Base-by-base conservation (phyloP, 2,888 invertebrate genomes). In the Xanthorhoe designata region DNA sequence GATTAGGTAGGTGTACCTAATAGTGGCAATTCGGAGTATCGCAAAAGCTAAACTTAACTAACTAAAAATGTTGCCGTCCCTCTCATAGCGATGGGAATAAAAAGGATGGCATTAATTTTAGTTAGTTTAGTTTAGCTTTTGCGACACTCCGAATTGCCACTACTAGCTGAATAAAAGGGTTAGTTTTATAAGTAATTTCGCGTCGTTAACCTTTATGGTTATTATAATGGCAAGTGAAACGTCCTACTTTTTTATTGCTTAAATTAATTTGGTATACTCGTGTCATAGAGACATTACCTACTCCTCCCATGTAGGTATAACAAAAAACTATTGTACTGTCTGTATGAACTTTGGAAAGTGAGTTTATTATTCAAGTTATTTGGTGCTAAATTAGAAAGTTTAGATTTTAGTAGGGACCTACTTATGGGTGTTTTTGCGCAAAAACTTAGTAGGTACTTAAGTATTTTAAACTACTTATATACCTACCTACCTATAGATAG, bases 301-400 rank as follows among this genome's bases (percentile, higher is more conserved):
- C n/a, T n/a, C n/a, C n/a, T 47, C 54, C 49, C 45, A 58, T 67
- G n/a, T n/a, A n/a, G n/a, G n/a, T n/a, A n/a, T 54, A 15, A 47
- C 17, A 59, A 50, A 7, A 47, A 47, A 47, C 47, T 47, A 47
- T 3, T 17, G 47, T 47, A 8, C 24, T 45, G 24, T 38, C 38
- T 18, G 38, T 51, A 50, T 61, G 61, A 52, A 61, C 57, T 61
- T 68, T 61, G 54, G 58, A 55, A 52, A 53, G 61, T 47, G 49
- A 66, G 57, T 61, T n/a, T 38, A 68, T 66, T 68, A 66, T 57
- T 50, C 49, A 61, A 54, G 61, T 50, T 42, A 6, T 53, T 50
- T 13, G 45, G 49, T 51, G 60, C 55, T 54, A 68, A 73, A 67
- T 69, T 64, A 66, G 68, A 69, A 73, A 69, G 68, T 70, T 67